Conservation (phyloP, 1,140 invertebrate genomes). For the Cydia splendana region DNA sequence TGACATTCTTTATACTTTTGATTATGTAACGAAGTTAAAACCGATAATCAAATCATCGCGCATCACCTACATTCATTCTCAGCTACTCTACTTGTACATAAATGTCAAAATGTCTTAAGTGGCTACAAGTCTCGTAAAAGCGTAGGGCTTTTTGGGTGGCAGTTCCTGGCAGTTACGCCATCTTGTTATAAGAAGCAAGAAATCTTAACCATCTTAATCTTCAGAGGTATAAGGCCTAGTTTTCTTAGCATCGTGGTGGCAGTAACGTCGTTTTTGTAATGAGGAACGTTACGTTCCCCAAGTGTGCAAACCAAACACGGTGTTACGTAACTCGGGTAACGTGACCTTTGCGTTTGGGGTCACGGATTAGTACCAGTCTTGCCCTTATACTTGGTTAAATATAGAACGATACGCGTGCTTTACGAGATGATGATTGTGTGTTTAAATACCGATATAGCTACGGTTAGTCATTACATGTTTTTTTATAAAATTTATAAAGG, state of each 20-base stretch:
- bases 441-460: not conserved
- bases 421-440: not conserved
- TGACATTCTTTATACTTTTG: too few species aligned
- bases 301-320: not conserved
- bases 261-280: not conserved
- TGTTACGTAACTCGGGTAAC: not conserved
- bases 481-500: too few species aligned
- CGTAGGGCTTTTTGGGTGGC: too few species aligned
- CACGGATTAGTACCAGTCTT: constrained; percentile 5
- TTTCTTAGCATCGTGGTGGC: not conserved
- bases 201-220: not conserved
- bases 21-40: too few species aligned
- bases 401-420: not conserved
- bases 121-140: too few species aligned
- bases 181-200: not conserved
- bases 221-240: too few species aligned
- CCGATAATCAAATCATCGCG: too few species aligned
- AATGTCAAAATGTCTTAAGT: too few species aligned
- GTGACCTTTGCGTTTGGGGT: constrained; percentile 13
- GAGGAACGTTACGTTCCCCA: not conserved
- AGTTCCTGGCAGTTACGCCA: not conserved
- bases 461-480: too few species aligned
- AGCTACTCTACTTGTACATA: too few species aligned
- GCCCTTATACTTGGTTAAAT: constrained; percentile 7
- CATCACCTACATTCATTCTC: too few species aligned